These are phyloP conservation scores for Psilanteris sp. DNA, from an alignment of 1,140 invertebrate genomes.

Conservation along the genomic window DNA sequence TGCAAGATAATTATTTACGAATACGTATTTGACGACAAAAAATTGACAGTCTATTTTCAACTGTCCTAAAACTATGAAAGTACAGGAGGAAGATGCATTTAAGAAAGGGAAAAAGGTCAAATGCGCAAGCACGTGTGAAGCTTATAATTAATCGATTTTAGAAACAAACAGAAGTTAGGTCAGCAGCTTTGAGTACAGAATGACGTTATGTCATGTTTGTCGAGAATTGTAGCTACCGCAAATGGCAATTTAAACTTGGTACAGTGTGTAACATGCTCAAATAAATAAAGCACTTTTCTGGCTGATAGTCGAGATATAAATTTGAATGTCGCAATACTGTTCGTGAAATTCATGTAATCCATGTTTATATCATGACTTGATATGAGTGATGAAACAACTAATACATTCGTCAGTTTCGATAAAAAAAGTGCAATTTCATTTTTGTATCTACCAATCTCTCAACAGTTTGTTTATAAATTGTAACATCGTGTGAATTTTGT, in stretches of 20 bases:
- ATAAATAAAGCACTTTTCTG: constrained; percentile 32
- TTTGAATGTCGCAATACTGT: constrained; percentile 2
- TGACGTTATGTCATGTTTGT: constrained; percentile 26
- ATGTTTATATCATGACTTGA: constrained; percentile 11
- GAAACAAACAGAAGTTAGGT: constrained; percentile 44
- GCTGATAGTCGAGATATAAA: constrained; percentile 9
- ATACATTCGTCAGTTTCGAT: constrained; percentile 9
- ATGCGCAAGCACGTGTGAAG: constrained; percentile 56
- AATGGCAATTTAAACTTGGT: constrained; percentile 19
- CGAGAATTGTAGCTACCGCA: constrained; percentile 32
- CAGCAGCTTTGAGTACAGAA: constrained; percentile 23
- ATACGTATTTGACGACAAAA: constrained; percentile 3
- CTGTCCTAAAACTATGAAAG: constrained; percentile 24
- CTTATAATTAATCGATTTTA: constrained; percentile 43
- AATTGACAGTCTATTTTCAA: constrained; percentile 17
- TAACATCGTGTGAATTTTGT: too few relatives aligned
- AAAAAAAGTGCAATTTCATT: constrained; percentile 34
- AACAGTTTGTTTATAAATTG: too few relatives aligned
- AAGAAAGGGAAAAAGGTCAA: constrained; percentile 31
- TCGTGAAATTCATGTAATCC: constrained; percentile 8
- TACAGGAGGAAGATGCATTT: constrained; percentile 45
- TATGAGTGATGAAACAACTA: constrained; percentile 7
- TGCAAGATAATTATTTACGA: too few relatives aligned
- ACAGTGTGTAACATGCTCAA: constrained; percentile 38
- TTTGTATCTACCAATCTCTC: too few relatives aligned